These are phyloP conservation scores for Platyscapa corneri DNA, from an alignment of 1,140 invertebrate genomes.

Conservation along the genomic window DNA sequence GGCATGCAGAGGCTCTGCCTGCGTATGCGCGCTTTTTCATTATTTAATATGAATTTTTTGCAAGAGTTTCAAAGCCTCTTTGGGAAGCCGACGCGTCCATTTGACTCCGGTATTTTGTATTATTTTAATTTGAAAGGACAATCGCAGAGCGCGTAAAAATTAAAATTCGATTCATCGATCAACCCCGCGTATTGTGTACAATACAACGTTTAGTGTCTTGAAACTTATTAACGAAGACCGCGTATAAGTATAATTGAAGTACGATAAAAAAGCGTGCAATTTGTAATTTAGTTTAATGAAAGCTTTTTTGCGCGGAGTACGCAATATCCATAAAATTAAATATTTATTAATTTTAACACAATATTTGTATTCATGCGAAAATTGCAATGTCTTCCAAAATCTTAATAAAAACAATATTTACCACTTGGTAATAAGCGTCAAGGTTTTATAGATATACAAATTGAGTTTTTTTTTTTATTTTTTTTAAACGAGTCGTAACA, in stretches of 20 bases:
- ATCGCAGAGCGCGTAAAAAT: too few species aligned
- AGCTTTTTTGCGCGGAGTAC: too few species aligned
- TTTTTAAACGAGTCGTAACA: neutral
- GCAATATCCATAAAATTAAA: too few species aligned
- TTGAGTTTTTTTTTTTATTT: too few species aligned
- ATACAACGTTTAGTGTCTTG: too few species aligned
- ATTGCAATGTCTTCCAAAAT: neutral
- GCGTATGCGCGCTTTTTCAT: neutral
- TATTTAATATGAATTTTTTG: conserved; percentile 11
- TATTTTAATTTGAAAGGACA: too few species aligned
- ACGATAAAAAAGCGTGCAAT: too few species aligned
- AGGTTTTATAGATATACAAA: neutral
- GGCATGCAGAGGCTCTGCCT: neutral
- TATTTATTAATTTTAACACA: neutral
- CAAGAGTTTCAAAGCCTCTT: neutral
- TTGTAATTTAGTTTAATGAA: too few species aligned
- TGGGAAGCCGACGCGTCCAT: too few species aligned
- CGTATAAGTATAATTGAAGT: neutral
- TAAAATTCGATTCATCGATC: too few species aligned
- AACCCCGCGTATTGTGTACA: too few species aligned
- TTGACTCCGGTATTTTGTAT: too few species aligned
- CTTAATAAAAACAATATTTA: neutral
- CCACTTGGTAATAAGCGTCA: neutral
- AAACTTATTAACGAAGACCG: neutral
- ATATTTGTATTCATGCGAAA: neutral